Base-by-base conservation (phyloP, 1,140 invertebrate genomes). In the Tetramorium alpestre region DNA sequence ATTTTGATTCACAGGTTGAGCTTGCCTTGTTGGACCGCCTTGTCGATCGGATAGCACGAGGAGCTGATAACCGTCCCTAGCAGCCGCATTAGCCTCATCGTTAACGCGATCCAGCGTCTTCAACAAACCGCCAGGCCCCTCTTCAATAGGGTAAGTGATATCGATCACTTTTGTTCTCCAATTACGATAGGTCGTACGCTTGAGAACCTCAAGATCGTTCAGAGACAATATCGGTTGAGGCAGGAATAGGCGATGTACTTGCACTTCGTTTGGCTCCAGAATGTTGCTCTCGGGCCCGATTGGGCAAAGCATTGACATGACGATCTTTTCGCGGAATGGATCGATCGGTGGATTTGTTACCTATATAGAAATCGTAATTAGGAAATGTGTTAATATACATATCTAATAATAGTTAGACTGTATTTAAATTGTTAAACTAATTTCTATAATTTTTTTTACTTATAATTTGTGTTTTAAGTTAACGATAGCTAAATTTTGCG, bases 341-440 rank as follows among this genome's bases (percentile, higher is more conserved):
- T 99, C 99, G 89, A 99, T 99, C 5, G 99, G 99, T n/a, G 99
- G 99, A 96, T 99, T 99, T 87, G 99, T 99, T 64, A 99, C 99
- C 96, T 96, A 73, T 47, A 88, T 28, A 69, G 5, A 54, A 49
- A 44, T 64, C 13, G 49, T 33, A 76, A 84, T 56, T 4, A 6
- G 3, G 2, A 64, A 5, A 72, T 11, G 13, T n/a, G 2, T 75
- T 73, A 81, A 70, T 7, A 16, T 25, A 44, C n/a, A 47, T 16
- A 13, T 67, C 16, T 69, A 60, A 72, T 28, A 44, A 13, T 13
- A 47, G 28, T 60, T 28, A 28, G 11, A 76, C 44, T 2, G 28
- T 85, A 67, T 62, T 28, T 62, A 13, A 65, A 22, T 81, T 41
- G 22, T 38, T 18, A 51, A 38, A 69, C 13, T 38, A 56, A 70